These are phyloP conservation scores for Corythornis vintsioides DNA, from an alignment of 2,113 vertebrate genomes.

Conservation along the genomic window DNA sequence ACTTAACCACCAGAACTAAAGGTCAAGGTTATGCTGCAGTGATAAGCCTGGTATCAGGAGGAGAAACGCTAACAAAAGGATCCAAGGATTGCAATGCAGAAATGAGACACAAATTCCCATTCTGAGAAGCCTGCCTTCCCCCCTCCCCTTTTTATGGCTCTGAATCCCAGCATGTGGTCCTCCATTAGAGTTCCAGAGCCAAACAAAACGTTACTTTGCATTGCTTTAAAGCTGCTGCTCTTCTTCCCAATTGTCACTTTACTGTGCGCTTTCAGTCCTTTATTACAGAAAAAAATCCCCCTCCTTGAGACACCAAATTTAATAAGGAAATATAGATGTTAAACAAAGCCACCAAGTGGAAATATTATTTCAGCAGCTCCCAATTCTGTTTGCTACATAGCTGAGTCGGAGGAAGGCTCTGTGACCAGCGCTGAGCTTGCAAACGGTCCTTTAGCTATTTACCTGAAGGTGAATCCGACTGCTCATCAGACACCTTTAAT, in stretches of 20 bases:
- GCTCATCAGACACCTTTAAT: conserved; percentile 88
- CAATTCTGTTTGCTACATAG: conserved; percentile 23
- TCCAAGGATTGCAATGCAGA: conserved; percentile 21
- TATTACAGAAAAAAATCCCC: conserved; percentile 28
- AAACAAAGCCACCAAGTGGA: conserved; percentile 54
- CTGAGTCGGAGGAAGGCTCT: conserved; percentile 49
- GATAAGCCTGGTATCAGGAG: conserved; percentile 48
- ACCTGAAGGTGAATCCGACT: conserved; percentile 88
- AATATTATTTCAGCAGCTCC: conserved; percentile 48
- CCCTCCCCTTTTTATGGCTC: conserved; percentile 41
- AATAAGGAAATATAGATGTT: conserved; percentile 25
- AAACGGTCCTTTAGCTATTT: conserved; percentile 68
- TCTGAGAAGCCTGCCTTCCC: conserved; percentile 32
- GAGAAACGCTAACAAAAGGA: conserved; percentile 68
- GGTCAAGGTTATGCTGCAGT: conserved; percentile 59
- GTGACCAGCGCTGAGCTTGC: conserved; percentile 23
- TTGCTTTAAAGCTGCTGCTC: conserved; percentile 45
- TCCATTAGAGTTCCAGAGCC: conserved; percentile 63
- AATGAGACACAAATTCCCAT: conserved; percentile 62
- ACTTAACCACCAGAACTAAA: conserved; percentile 56
- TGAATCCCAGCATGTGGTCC: conserved; percentile 68
- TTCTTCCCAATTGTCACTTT: conserved; percentile 35
- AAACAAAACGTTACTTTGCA: conserved; percentile 54
- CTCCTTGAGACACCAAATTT: conserved; percentile 27
- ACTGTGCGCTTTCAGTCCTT: neutral